phyloP scores from a whole-genome alignment of 64 coral and sea anemone species.

The Dendrophyllia cribrosa region DNA sequence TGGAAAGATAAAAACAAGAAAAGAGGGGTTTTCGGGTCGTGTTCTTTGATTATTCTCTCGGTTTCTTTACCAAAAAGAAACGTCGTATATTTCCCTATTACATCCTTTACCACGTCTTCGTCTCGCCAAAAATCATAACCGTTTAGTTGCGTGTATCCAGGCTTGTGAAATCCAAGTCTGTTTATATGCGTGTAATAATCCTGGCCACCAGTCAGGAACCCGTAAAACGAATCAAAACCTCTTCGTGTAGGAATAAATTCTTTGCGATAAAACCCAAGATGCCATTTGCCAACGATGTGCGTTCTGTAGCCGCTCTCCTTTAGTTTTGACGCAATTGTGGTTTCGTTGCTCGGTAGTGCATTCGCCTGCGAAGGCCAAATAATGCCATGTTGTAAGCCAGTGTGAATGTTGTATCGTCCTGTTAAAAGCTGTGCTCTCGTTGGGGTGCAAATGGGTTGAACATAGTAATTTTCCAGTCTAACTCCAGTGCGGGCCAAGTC shows the following conservation, averaged over 20 bases:
- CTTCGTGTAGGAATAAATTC: slow-evolving; percentile 28
- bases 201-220: slow-evolving; percentile 39
- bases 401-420: slow-evolving; percentile 74
- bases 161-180: slow-evolving; percentile 19
- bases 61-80: slow-evolving; percentile 53
- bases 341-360: slow-evolving; percentile 56
- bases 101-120: slow-evolving; percentile 8
- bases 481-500: slow-evolving; percentile 53
- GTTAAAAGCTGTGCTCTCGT: slow-evolving; percentile 59
- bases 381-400: slow-evolving; percentile 60
- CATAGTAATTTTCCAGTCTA: slow-evolving; percentile 71
- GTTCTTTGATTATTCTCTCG: slow-evolving; percentile 42
- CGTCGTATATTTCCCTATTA: slow-evolving; percentile 43
- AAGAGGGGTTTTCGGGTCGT: slow-evolving; percentile 28
- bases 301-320: slow-evolving; percentile 43
- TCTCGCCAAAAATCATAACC: slow-evolving; percentile 75
- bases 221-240: slow-evolving; percentile 49
- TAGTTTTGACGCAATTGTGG: slow-evolving; percentile 66
- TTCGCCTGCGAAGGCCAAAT: slow-evolving; percentile 68
- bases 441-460: slow-evolving; percentile 74
- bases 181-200: slow-evolving; percentile 67
- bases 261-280: slow-evolving; percentile 30
- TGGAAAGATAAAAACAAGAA: slow-evolving; percentile 70
- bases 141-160: slow-evolving; percentile 9
- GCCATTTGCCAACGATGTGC: slow-evolving; percentile 57